These are phyloP conservation scores for Drosophila antonietae DNA, from an alignment of 2,888 invertebrate genomes.

Conservation along the genomic window DNA sequence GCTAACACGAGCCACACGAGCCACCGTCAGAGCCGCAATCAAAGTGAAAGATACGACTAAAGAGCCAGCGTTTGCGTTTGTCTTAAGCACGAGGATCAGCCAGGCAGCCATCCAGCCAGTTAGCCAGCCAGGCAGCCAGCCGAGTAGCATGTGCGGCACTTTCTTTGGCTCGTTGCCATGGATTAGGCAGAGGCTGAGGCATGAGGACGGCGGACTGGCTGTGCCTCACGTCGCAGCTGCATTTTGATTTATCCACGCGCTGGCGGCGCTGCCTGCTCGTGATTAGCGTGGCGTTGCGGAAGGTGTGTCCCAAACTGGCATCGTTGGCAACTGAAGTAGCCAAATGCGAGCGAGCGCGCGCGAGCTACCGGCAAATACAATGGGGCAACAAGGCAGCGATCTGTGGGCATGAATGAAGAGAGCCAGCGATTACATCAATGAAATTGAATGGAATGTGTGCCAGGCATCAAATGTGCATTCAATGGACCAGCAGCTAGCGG, in stretches of 20 bases:
- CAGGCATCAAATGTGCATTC: slow-evolving; percentile 70
- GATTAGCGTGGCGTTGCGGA: slow-evolving; percentile 79
- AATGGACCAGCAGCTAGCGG: slow-evolving; percentile 54
- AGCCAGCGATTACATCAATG: slow-evolving; percentile 71
- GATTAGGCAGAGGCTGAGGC: slow-evolving; percentile 63
- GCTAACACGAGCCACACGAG: slow-evolving; percentile 72
- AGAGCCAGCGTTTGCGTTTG: slow-evolving; percentile 76
- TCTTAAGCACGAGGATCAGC: slow-evolving; percentile 71
- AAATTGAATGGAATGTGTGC: slow-evolving; percentile 78
- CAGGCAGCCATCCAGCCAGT: slow-evolving; percentile 39
- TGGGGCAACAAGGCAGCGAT: slow-evolving; percentile 24
- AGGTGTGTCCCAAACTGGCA: slow-evolving; percentile 82
- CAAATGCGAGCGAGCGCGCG: slow-evolving; percentile 55
- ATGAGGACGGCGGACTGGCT: background rate
- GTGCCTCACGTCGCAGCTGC: slow-evolving; percentile 57
- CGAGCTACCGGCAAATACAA: slow-evolving; percentile 53
- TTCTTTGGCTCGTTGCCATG: slow-evolving; percentile 65
- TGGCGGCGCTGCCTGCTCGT: slow-evolving; percentile 70
- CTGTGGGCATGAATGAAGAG: slow-evolving; percentile 59
- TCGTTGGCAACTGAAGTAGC: slow-evolving; percentile 78
- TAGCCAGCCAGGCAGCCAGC: slow-evolving; percentile 50
- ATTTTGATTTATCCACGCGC: slow-evolving; percentile 81
- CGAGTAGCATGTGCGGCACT: slow-evolving; percentile 69
- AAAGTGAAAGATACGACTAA: slow-evolving; percentile 81
- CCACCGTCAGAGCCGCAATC: slow-evolving; percentile 69